Base-by-base conservation (phyloP, 2,113 vertebrate species). In the Sigmodon hispidus region DNA sequence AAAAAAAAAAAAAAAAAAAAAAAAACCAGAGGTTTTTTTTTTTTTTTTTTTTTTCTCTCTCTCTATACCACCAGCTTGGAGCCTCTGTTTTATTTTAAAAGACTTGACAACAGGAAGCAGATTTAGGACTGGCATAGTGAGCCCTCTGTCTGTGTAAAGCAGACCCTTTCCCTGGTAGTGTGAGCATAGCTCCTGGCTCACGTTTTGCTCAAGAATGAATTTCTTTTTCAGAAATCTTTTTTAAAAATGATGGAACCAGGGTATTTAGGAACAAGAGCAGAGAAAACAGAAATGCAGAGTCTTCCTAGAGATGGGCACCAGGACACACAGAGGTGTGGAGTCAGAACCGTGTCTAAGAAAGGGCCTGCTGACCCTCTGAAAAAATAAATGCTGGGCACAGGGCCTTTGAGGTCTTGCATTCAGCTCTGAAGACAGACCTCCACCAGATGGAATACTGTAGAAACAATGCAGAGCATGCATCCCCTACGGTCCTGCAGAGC, bases 81-180 rank as follows among this genome's bases (percentile, higher is more conserved):
- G 90, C 52, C 4, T 43, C 48, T 52, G 70, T 73, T 87, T 87
- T 75, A 57, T 87, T 94, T 92, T 83, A 81, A 94, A 90, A 95
- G 70, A 75, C 65, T 89, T 55, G 43, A 67, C 36, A 87, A 57
- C 19, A 59, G 86, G 81, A 88, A 95, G 75, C 13, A 57, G 61
- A 89, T 59, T 75, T 86, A 59, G 88, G 52, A 13, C n/a, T 70
- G 73, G 17, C 48, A 34, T 22, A 48, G 31, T 0, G 11, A 93
- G 13, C n/a, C 24, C 67, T 13, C 15, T 0, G 0, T 85, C 85
- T 84, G 21, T 5, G 87, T 63, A 61, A 96, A 52, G 50, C 88
- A 43, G 4, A 34, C 61, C 15, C 5, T 0, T 16, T 11, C 29
- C 79, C 91, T 79, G 7, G 21, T 65, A 75, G 57, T 70, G 31